phyloP scores from a whole-genome alignment of 2,888 invertebrate genomes.

The Eilema sororculum region DNA sequence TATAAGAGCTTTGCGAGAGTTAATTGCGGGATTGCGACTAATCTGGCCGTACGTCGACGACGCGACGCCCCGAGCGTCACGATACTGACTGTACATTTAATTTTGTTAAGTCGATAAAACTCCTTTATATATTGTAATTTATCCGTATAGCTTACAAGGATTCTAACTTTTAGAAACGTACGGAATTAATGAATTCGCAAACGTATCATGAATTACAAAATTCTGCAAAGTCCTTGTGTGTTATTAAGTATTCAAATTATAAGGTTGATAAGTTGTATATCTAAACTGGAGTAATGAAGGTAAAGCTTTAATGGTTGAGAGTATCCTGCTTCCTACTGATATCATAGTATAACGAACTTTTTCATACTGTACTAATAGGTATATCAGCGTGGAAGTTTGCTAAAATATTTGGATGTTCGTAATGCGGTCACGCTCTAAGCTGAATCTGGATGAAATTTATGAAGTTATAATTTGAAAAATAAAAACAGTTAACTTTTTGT shows the following conservation, averaged over 20 bases:
- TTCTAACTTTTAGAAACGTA: slow-evolving; percentile 14
- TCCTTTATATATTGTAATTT: slow-evolving; percentile 19
- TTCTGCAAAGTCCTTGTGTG: slow-evolving; percentile 7
- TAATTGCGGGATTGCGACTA: slow-evolving; percentile 59
- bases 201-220: slow-evolving; percentile 14
- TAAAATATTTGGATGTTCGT: no score
- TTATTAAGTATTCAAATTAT: slow-evolving; percentile 7
- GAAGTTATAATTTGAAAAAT: no score
- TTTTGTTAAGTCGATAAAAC: slow-evolving; percentile 52
- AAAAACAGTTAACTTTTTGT: no score
- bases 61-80: slow-evolving; percentile 25
- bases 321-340: no score
- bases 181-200: slow-evolving; percentile 16
- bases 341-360: no score
- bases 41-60: slow-evolving; percentile 43
- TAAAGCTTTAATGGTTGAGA: neutral
- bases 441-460: no score
- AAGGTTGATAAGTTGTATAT: slow-evolving; percentile 10
- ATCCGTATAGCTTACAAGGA: slow-evolving; percentile 15
- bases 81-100: slow-evolving; percentile 45
- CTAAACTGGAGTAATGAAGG: neutral
- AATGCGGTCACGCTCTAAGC: no score
- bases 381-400: no score
- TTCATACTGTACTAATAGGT: no score
- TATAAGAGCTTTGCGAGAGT: slow-evolving; percentile 53